phyloP scores from a whole-genome alignment of 2,797 vertebrate genomes.

The Carcharodon carcharias region DNA sequence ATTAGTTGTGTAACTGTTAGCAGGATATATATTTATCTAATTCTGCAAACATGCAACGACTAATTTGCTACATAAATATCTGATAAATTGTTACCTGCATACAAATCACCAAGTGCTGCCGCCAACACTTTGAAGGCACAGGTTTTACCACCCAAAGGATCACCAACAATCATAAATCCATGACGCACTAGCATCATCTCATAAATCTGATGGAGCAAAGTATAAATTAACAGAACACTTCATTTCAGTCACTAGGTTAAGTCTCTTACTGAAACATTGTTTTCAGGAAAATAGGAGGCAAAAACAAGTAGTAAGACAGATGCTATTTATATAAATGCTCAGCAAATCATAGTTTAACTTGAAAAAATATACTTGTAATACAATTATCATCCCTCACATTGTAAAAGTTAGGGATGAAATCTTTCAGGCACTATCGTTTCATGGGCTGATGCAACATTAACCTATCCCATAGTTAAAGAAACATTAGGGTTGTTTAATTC shows the following conservation, averaged over 20 bases:
- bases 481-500: background rate
- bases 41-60: background rate
- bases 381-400: background rate
- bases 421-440: background rate
- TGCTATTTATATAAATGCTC: background rate
- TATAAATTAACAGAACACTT: background rate
- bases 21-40: background rate
- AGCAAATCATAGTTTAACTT: background rate
- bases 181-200: conserved; percentile 95
- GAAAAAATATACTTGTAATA: background rate
- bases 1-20: background rate
- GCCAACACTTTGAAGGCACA: conserved; percentile 80
- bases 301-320: background rate
- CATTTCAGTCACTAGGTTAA: background rate
- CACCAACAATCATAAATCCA: conserved; percentile 90
- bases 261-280: background rate
- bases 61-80: background rate
- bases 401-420: background rate
- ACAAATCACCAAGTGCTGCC: conserved; percentile 70
- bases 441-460: background rate
- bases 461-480: background rate
- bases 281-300: background rate
- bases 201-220: conserved; percentile 65
- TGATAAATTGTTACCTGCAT: conserved; percentile 55
- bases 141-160: conserved; percentile 80